These are phyloP conservation scores for Andrena cerasifolii DNA, from an alignment of 1,140 invertebrate genomes.

Conservation along the genomic window DNA sequence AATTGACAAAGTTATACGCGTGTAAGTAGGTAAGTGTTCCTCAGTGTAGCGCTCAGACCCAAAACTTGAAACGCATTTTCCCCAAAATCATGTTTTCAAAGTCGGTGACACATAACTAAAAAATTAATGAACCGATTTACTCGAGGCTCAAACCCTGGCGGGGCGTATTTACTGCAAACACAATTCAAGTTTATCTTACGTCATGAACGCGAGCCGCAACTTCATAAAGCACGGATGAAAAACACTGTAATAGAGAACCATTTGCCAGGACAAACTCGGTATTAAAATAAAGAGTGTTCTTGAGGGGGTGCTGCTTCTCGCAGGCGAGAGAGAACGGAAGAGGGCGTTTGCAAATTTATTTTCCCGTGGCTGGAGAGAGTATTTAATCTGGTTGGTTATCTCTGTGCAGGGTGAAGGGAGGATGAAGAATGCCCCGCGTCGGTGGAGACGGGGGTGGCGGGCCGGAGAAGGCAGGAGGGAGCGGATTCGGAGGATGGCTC, in stretches of 20 bases:
- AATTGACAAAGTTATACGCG: no score
- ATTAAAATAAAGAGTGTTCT: no score
- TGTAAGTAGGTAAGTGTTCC: no score
- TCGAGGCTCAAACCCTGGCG: not conserved
- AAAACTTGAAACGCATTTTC: no score
- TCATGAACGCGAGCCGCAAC: not conserved
- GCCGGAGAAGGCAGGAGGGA: slow-evolving; percentile 66
- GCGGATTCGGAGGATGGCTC: slow-evolving; percentile 74
- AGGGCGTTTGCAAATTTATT: not conserved
- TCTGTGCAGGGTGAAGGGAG: slow-evolving; percentile 74
- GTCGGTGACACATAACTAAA: no score
- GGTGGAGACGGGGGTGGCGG: slow-evolving; percentile 75
- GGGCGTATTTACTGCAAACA: slow-evolving; percentile 33
- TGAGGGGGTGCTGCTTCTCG: no score
- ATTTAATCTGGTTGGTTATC: slow-evolving; percentile 21
- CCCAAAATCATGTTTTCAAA: no score
- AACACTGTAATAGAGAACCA: slow-evolving; percentile 12
- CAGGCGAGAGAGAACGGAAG: not conserved
- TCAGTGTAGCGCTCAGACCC: no score
- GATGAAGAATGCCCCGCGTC: slow-evolving; percentile 80
- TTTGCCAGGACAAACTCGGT: no score
- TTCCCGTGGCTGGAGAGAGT: not conserved
- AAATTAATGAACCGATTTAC: no score
- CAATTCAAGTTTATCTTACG: slow-evolving; percentile 30
- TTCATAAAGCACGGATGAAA: slow-evolving; percentile 2